Base-by-base conservation (phyloP, 2,888 invertebrate genomes). In the Carterocephalus palaemon region DNA sequence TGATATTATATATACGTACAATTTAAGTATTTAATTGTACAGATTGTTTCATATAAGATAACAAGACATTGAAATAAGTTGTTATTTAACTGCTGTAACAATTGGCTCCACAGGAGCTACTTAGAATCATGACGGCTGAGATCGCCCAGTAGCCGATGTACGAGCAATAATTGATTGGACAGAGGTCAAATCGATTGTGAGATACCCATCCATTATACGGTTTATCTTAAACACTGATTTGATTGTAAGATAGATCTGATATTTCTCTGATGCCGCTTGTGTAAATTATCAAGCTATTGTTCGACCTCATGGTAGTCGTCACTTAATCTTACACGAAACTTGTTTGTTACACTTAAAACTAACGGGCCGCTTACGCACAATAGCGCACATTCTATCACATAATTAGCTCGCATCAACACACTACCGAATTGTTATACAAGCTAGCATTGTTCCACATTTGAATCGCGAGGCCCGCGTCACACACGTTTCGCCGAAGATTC, bases 161-260 rank as follows among this genome's bases (percentile, higher is more conserved):
- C n/a, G n/a, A n/a, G n/a, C n/a, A 80, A 82, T 85, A 85, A 85
- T 85, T 84, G 77, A 80, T 60, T 59, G 74, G 74, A 64, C 82
- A 73, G 82, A 85, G 85, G 85, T 85, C 86, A 83, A 85, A 86
- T 85, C 84, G 84, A 83, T 86, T 86, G 83, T 60, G 70, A 65
- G 53, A 62, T 64, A 70, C 65, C 62, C 54, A 47, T 42, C 33
- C 42, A 41, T 50, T 48, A 29, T 45, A 32, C 24, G 15, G 28
- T 36, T 31, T 45, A 37, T 37, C 37, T 45, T 24, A 29, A 28
- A 36, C 22, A 43, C 43, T 29, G 43, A 43, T 43, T 43, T 39
- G 3, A 20, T 12, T 36, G 22, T 34, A n/a, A n/a, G 13, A 24
- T n/a, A 28, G 34, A 10, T 34, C 13, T n/a, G n/a, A n/a, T n/a